Percentiles rank a stretch among this genome's conserved stretches.
Conservation (phyloP, 2,888 invertebrate species). For the Xanthia icteritia region DNA sequence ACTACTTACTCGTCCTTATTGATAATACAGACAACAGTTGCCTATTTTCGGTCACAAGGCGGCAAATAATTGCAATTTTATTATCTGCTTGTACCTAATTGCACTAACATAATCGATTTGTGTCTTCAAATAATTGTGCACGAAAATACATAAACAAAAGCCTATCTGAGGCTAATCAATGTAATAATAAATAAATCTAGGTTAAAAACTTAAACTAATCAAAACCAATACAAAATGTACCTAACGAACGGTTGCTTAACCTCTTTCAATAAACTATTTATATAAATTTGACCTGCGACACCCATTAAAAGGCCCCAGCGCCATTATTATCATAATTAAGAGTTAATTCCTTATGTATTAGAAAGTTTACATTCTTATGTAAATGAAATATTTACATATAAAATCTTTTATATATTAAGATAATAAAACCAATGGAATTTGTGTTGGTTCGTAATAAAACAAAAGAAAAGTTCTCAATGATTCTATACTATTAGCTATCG, state of each 20-base stretch:
- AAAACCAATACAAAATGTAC: conserved; percentile 14
- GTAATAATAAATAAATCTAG: conserved; percentile 24
- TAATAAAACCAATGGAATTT: conserved; percentile 51
- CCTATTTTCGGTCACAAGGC: background rate
- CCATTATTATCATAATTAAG: conserved; percentile 60
- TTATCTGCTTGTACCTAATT: conserved; percentile 23
- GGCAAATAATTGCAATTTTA: background rate
- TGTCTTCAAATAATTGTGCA: conserved; percentile 9
- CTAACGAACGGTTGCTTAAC: conserved; percentile 40
- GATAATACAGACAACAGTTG: background rate
- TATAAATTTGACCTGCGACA: conserved; percentile 43
- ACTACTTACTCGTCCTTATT: background rate
- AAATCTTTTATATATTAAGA: conserved; percentile 27
- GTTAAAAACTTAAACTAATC: background rate
- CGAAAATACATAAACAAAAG: conserved; percentile 22
- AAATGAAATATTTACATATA: conserved; percentile 54
- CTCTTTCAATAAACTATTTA: conserved; percentile 24
- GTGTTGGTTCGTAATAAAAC: conserved; percentile 43
- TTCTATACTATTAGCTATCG: conserved; percentile 24
- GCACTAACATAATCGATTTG: conserved; percentile 3
- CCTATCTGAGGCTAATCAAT: conserved; percentile 29
- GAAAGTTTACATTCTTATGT: conserved; percentile 67
- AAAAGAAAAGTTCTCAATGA: conserved; percentile 48
- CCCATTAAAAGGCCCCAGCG: conserved; percentile 47
- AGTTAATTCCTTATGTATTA: conserved; percentile 57